Conservation (phyloP, 2,888 invertebrate genomes). For the Junonia oenone region DNA sequence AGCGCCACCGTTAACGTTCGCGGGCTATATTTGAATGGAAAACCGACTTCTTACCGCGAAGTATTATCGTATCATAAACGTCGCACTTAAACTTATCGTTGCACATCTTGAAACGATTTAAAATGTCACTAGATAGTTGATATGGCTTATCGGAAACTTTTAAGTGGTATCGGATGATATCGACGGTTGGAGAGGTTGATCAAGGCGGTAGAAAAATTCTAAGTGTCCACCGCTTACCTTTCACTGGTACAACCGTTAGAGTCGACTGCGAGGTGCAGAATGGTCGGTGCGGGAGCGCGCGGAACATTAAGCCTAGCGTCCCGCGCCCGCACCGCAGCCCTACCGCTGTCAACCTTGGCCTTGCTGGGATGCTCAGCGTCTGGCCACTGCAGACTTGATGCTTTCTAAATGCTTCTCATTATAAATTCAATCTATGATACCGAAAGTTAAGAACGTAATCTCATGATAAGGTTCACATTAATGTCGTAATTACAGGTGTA, state of each 20-base stretch:
- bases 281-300: slow-evolving; percentile 72
- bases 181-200: slow-evolving; percentile 32
- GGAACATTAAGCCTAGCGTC: slow-evolving; percentile 70
- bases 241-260: slow-evolving; percentile 77
- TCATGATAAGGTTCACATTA: not conserved
- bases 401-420: slow-evolving; percentile 32
- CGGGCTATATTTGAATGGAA: slow-evolving; percentile 56
- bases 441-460: not conserved
- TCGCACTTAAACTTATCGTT: slow-evolving; percentile 68
- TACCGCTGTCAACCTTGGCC: slow-evolving; percentile 73
- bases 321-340: slow-evolving; percentile 67
- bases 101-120: slow-evolving; percentile 58
- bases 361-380: slow-evolving; percentile 56
- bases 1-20: slow-evolving; percentile 57
- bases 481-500: not conserved
- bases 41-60: slow-evolving; percentile 44
- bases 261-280: slow-evolving; percentile 80
- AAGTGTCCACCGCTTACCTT: slow-evolving; percentile 75
- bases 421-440: not conserved
- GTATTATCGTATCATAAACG: slow-evolving; percentile 53
- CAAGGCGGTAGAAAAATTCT: slow-evolving; percentile 45
- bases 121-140: slow-evolving; percentile 53
- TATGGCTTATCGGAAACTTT: slow-evolving; percentile 36
- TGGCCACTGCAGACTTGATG: slow-evolving; percentile 40
- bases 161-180: slow-evolving; percentile 41